These are phyloP conservation scores for Scolanthus callimorphus DNA, from an alignment of 92 coral and sea anemone species.

Conservation along the genomic window DNA sequence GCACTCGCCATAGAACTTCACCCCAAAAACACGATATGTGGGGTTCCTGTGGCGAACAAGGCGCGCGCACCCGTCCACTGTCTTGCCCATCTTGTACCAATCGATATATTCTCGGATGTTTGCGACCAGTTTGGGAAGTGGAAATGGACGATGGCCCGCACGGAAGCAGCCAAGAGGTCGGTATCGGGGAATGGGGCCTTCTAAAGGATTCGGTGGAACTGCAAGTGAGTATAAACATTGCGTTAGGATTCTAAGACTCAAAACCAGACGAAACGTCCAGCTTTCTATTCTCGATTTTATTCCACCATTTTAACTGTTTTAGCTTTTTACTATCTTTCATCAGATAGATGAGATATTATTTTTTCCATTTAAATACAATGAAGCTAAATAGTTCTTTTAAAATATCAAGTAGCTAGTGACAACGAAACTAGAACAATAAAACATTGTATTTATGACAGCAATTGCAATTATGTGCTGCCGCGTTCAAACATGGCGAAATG, in stretches of 20 bases:
- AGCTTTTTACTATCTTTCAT: no score
- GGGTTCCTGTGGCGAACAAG: slow-evolving; percentile 35
- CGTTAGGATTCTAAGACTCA: no score
- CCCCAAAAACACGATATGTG: slow-evolving; percentile 35
- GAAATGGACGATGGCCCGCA: slow-evolving; percentile 21
- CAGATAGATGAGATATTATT: no score
- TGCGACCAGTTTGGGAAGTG: slow-evolving; percentile 15
- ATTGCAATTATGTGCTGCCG: no score
- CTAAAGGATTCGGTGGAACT: background rate
- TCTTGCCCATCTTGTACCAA: slow-evolving; percentile 24
- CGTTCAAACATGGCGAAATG: no score
- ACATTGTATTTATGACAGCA: no score
- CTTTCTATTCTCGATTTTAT: background rate
- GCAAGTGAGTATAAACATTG: no score
- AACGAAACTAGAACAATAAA: no score
- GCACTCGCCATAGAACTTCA: slow-evolving; percentile 49
- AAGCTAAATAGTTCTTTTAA: no score
- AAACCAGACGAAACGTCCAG: background rate
- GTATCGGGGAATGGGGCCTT: slow-evolving; percentile 21
- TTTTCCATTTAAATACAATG: no score
- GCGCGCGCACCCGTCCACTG: slow-evolving; percentile 44
- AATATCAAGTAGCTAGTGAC: no score
- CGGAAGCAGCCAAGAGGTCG: slow-evolving; percentile 39
- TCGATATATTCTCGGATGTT: slow-evolving; percentile 23
- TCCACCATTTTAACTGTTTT: background rate